Conservation (phyloP, 2,113 vertebrate genomes). For the Paralichthys olivaceus region DNA sequence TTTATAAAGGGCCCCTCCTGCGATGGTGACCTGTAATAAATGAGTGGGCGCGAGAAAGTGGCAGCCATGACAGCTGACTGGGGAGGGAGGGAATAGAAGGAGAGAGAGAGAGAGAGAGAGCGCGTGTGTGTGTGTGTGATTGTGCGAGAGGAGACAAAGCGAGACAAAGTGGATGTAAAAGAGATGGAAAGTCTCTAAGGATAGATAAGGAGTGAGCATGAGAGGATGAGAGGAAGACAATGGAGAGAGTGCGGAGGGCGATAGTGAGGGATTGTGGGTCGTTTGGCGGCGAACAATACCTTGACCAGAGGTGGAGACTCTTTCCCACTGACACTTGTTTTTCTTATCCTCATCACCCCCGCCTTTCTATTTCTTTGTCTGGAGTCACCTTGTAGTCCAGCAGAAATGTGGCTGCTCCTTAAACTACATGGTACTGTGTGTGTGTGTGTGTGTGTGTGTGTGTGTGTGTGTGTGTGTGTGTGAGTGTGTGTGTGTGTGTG, state of each 20-base stretch:
- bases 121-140: slow-evolving; percentile 1
- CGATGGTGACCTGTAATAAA: slow-evolving; percentile 88
- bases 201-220: slow-evolving; percentile 65
- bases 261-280: slow-evolving; percentile 53
- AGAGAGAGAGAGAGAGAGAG: slow-evolving; percentile 9
- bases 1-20: slow-evolving; percentile 72
- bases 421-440: slow-evolving; percentile 52
- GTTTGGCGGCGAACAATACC: slow-evolving; percentile 37
- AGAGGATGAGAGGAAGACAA: slow-evolving; percentile 58
- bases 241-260: slow-evolving; percentile 32
- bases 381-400: slow-evolving; percentile 70
- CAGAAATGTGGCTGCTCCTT: slow-evolving; percentile 66
- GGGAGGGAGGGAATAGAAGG: slow-evolving; percentile 69
- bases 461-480: slow-evolving; percentile 11
- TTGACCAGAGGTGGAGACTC: slow-evolving; percentile 50
- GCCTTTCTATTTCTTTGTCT: slow-evolving; percentile 4
- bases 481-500: slow-evolving; percentile 2
- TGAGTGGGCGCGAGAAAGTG: slow-evolving; percentile 82
- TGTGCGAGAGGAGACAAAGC: slow-evolving; percentile 42
- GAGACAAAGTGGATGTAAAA: slow-evolving; percentile 64
- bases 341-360: slow-evolving; percentile 46
- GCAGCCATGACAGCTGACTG: slow-evolving; percentile 79
- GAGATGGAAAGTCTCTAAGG: slow-evolving; percentile 66
- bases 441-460: slow-evolving; percentile 5
- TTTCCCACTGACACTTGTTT: slow-evolving; percentile 42